Percentiles rank a stretch among this genome's conserved stretches.
Conservation (phyloP, 2,113 vertebrate genomes). For the Panthera tigris region DNA sequence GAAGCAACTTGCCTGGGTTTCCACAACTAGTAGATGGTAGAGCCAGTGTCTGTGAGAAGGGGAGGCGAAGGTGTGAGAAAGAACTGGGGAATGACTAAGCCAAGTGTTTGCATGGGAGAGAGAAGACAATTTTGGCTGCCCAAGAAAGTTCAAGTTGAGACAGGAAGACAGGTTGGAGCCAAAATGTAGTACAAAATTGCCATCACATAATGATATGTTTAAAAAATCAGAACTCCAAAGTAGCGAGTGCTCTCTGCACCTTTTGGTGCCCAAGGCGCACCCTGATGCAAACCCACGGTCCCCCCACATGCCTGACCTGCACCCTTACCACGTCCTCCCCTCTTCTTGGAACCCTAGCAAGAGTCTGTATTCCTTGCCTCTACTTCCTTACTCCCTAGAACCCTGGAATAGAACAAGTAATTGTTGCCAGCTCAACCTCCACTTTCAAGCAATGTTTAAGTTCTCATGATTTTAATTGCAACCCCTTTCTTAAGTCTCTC, state of each 20-base stretch:
- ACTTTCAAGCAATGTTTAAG: neutral
- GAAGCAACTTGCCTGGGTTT: neutral
- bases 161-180: neutral
- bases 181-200: neutral
- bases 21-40: neutral
- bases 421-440: neutral
- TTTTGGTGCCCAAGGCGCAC: too few relatives aligned
- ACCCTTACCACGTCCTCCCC: neutral
- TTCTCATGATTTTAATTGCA: neutral
- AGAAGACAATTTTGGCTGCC: neutral
- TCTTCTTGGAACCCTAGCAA: neutral
- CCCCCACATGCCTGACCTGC: neutral
- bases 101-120: neutral
- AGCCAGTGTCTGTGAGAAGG: accelerated
- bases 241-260: neutral
- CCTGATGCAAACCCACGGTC: neutral
- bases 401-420: neutral
- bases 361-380: too few relatives aligned
- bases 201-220: neutral
- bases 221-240: neutral
- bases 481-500: neutral
- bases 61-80: neutral
- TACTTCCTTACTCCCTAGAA: neutral
- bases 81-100: neutral
- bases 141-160: neutral